Percentiles rank a stretch among this genome's conserved stretches.
Conservation (phyloP, 2,113 vertebrate species). For the Semicossyphus pulcher region DNA sequence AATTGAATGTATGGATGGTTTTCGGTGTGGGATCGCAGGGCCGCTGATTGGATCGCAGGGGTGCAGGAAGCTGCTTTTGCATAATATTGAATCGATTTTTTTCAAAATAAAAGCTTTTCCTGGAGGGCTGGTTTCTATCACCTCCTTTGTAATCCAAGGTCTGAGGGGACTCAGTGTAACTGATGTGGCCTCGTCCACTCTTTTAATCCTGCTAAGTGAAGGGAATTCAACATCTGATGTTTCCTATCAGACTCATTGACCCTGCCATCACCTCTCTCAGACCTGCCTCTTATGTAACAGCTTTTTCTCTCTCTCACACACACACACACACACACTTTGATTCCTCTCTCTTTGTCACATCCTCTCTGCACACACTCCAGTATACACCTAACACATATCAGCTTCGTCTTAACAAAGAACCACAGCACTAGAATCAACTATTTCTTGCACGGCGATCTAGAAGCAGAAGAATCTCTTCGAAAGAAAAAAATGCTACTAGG, state of each 20-base stretch:
- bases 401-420: conserved; percentile 44
- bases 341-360: conserved; percentile 34
- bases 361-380: conserved; percentile 31
- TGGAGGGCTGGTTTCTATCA: conserved; percentile 38
- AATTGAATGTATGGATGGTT: conserved; percentile 81
- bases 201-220: conserved; percentile 32
- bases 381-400: conserved; percentile 51
- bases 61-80: conserved; percentile 79
- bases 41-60: conserved; percentile 79
- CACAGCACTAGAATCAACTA: conserved; percentile 53
- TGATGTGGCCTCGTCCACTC: conserved; percentile 14
- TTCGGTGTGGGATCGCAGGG: conserved; percentile 62
- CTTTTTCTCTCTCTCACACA: conserved; percentile 22
- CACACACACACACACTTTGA: conserved; percentile 4
- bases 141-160: neutral
- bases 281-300: conserved; percentile 45
- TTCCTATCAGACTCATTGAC: conserved; percentile 68
- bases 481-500: conserved; percentile 23
- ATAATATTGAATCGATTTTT: conserved; percentile 75
- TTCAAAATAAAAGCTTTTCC: conserved; percentile 54
- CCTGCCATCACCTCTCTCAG: conserved; percentile 51
- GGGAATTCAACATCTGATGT: conserved; percentile 68
- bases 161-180: neutral
- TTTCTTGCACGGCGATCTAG: conserved; percentile 40
- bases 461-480: conserved; percentile 30